Evolutionary conservation across 2,797 vertebrate species (phyloP).

Genomic region (Serranus cabrilla): DNA sequence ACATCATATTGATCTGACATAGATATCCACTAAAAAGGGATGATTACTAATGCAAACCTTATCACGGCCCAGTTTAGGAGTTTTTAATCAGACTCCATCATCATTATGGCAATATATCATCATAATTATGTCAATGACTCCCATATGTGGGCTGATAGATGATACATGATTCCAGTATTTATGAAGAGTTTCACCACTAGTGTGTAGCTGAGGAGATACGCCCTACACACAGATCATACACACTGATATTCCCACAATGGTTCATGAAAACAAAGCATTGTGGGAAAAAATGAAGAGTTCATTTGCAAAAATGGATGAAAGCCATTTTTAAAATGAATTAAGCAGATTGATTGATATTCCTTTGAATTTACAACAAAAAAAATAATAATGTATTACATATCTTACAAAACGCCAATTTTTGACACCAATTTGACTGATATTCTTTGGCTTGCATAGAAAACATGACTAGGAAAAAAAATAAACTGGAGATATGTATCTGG

Average conservation of each 20-base stretch:
- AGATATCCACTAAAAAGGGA: constrained; percentile 46
- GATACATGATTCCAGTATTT: constrained; percentile 44
- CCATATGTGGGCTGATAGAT: constrained; percentile 71
- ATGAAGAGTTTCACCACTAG: constrained; percentile 36
- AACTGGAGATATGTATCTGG: too few relatives aligned
- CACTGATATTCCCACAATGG: constrained; percentile 21
- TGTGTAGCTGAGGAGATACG: constrained; percentile 20
- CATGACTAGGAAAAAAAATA: too few relatives aligned
- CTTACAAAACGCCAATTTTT: too few relatives aligned
- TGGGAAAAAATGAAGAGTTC: constrained; percentile 3
- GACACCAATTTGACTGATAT: too few relatives aligned
- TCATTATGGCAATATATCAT: constrained; percentile 55
- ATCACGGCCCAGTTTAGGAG: constrained; percentile 49
- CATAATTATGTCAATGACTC: constrained; percentile 63
- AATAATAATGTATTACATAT: too few relatives aligned
- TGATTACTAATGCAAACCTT: constrained; percentile 61
- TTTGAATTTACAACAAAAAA: too few relatives aligned
- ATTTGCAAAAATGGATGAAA: neutral
- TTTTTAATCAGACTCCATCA: constrained; percentile 67
- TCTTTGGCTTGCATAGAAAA: too few relatives aligned
- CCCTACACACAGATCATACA: constrained; percentile 17
- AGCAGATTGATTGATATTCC: too few relatives aligned
- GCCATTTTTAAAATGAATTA: too few relatives aligned
- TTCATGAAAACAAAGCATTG: constrained; percentile 23
- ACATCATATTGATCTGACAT: constrained; percentile 63